Evolutionary conservation across 35 echinoderm and acorn worm genomes (phyloP), one percentile per base, ranked within the genome.

Genomic region (Patiria miniata): DNA sequence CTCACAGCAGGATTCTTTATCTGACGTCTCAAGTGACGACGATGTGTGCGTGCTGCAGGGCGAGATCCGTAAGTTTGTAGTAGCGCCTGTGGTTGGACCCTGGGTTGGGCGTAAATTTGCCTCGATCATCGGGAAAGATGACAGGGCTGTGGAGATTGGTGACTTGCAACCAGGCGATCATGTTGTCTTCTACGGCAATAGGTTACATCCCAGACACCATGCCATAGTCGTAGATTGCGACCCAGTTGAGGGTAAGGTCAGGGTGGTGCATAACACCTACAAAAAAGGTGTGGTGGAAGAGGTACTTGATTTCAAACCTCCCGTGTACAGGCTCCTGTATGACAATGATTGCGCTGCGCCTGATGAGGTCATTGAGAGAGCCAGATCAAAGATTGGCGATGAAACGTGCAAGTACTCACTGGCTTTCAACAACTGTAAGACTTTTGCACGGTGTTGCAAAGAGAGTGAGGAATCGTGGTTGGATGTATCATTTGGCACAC

Each of bases 361-460:
- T 0, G 40, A 90, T 2, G 52, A 12, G 3, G 61, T 90, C 0
- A 55, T 90, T 39, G 18, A 32, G 8, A 60, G 51, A 0, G 88
- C 88, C 26, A 53, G 88, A 39, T 55, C 61, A 0, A 79, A 79
- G 34, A 78, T 53, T 34, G 77, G 47, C 16, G 29, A 68, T 17
- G 69, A 36, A 16, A 21, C 7, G n/a, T 44, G 69, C 34, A 42
- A 51, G 14, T 90, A 90, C 68, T 65, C 65, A 15, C 51, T 90
- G 21, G 23, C 17, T 1, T 54, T 68, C 0, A 83, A 90, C 77
- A 90, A 90, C 36, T 90, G 88, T 40, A 90, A 90, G 39, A 40
- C 39, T 37, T 90, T 90, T 39, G 81, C 81, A 19, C 40, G 53
- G 37, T 68, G 65, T 34, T 90, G 88, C 52, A 90, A 90, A 53